Evolutionary conservation across 2,113 vertebrate genomes (phyloP).

Genomic region (Phyllostomus hastatus): DNA sequence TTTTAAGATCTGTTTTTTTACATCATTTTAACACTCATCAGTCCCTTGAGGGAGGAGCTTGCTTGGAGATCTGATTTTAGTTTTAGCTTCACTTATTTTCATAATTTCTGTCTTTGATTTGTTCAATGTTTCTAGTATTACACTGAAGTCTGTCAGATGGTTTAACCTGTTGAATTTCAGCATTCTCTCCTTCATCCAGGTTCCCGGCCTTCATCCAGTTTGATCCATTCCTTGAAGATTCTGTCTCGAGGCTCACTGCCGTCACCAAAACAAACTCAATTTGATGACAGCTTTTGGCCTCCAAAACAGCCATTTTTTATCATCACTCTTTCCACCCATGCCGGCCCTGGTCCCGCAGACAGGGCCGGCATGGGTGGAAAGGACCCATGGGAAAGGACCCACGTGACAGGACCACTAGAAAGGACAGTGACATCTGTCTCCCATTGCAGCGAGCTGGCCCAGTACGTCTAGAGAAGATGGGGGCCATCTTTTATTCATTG

Average conservation of each 20-base stretch:
- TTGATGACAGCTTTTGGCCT: constrained; percentile 90
- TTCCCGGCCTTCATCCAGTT: constrained; percentile 96
- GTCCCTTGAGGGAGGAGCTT: constrained; percentile 94
- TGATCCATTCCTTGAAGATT: constrained; percentile 95
- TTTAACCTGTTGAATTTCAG: constrained; percentile 98
- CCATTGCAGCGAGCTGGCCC: neutral
- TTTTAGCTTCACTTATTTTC: constrained; percentile 95
- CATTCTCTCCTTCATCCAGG: constrained; percentile 94
- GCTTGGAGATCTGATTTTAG: constrained; percentile 89
- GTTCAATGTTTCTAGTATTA: constrained; percentile 88
- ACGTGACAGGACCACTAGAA: neutral
- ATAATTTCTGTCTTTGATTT: constrained; percentile 93
- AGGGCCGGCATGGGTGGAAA: too few species aligned
- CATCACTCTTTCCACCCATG: constrained; percentile 88
- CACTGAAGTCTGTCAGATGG: constrained; percentile 87
- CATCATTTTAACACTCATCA: constrained; percentile 92
- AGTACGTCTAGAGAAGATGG: neutral
- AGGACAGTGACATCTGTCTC: neutral
- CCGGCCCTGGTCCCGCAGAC: neutral
- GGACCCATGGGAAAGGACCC: too few species aligned
- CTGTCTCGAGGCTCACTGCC: constrained; percentile 96
- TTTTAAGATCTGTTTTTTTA: constrained; percentile 82
- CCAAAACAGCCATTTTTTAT: constrained; percentile 85
- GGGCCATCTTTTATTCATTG: too few species aligned
- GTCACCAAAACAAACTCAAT: constrained; percentile 98